These are phyloP conservation scores for Tetramorium bicarinatum DNA, from an alignment of 2,888 invertebrate genomes.

Conservation along the genomic window DNA sequence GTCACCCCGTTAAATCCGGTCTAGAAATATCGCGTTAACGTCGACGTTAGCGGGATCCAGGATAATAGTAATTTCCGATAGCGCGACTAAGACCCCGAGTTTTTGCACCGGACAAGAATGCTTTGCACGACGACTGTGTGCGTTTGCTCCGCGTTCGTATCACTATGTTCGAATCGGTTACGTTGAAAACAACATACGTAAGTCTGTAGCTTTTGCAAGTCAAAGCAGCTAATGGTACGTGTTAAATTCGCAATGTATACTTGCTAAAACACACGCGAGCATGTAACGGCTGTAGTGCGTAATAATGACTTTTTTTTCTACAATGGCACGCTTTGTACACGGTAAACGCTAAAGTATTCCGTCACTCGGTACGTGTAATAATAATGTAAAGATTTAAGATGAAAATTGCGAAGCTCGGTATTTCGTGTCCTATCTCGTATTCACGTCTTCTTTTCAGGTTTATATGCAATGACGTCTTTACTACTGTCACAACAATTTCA, in stretches of 20 bases:
- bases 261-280: background rate
- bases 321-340: background rate
- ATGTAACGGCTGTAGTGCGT: constrained; percentile 14
- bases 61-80: constrained; percentile 66
- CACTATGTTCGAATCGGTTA: constrained; percentile 19
- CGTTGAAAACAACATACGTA: constrained; percentile 19
- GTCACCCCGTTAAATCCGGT: constrained; percentile 72
- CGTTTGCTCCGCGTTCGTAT: constrained; percentile 11
- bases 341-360: background rate
- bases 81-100: constrained; percentile 31
- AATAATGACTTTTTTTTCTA: constrained; percentile 19
- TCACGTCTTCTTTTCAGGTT: background rate
- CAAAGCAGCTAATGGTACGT: constrained; percentile 11
- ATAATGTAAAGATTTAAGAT: constrained; percentile 15
- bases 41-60: constrained; percentile 62
- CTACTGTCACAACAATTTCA: background rate
- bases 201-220: constrained; percentile 21
- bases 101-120: constrained; percentile 31
- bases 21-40: constrained; percentile 60
- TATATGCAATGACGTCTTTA: no score
- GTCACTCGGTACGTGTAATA: background rate
- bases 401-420: background rate
- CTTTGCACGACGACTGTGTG: background rate
- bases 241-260: constrained; percentile 1
- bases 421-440: background rate